Conservation (phyloP, 2,113 vertebrate species). For the mouse (Mus musculus) region DNA sequence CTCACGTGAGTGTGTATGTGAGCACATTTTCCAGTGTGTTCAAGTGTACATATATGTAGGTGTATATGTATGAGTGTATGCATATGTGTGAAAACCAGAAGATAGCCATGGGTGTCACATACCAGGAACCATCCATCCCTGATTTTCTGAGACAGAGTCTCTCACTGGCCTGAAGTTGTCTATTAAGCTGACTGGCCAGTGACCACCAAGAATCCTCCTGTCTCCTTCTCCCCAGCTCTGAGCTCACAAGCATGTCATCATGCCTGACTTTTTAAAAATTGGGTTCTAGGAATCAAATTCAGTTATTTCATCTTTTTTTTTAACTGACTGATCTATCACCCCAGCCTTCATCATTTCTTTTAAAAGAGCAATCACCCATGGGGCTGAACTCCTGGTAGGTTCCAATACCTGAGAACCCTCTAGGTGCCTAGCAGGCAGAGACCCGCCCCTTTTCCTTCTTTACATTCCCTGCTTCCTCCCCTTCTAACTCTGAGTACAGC, state of each 20-base stretch:
- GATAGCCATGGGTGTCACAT: neutral
- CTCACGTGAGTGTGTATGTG: too few relatives aligned
- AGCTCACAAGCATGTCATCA: too few relatives aligned
- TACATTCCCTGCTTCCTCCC: accelerated
- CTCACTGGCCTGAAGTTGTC: too few relatives aligned
- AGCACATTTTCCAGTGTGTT: too few relatives aligned
- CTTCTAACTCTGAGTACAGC: neutral
- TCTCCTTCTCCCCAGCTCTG: neutral
- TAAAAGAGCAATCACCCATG: neutral
- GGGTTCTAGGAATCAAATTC: neutral
- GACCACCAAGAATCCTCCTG: neutral
- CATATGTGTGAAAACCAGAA: neutral
- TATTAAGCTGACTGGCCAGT: too few relatives aligned
- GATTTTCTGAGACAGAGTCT: neutral
- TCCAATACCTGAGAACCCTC: neutral
- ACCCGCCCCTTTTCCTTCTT: neutral
- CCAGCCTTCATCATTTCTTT: neutral
- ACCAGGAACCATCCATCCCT: too few relatives aligned
- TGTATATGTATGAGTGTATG: neutral
- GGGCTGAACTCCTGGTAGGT: neutral
- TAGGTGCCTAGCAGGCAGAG: too few relatives aligned
- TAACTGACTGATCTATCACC: neutral
- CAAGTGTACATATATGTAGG: neutral
- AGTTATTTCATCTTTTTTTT: neutral
- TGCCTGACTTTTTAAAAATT: neutral